Percentiles rank a stretch among this genome's conserved stretches.
Evolutionary conservation across 2,888 invertebrate species (phyloP).

Genomic region (Pristionchus fissidentatus): DNA sequence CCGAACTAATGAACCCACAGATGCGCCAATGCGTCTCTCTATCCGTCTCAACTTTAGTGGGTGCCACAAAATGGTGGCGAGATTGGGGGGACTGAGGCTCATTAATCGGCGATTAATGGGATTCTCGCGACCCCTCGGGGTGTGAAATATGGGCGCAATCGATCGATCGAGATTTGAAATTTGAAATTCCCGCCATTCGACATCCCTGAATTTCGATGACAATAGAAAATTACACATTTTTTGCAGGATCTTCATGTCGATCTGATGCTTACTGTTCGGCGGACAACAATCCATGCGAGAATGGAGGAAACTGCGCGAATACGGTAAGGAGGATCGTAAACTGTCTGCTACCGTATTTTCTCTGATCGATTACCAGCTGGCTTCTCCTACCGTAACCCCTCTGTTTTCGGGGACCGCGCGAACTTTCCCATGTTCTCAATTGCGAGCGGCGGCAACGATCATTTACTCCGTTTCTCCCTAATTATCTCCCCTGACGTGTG

Average conservation of each 20-base stretch:
- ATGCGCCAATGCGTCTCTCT: conserved; percentile 12
- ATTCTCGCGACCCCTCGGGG: background rate
- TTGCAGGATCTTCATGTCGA: conserved; percentile 39
- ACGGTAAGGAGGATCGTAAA: no score
- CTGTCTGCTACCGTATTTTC: background rate
- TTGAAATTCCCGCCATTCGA: background rate
- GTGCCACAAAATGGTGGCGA: conserved; percentile 4
- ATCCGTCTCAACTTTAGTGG: conserved; percentile 34
- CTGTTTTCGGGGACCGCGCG: background rate
- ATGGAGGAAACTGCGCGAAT: conserved; percentile 36
- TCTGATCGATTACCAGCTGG: background rate
- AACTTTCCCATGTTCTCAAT: conserved; percentile 47
- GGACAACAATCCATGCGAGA: background rate
- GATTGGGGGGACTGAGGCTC: background rate
- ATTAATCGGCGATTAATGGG: conserved; percentile 27
- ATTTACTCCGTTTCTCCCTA: conserved; percentile 25
- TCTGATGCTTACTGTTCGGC: background rate
- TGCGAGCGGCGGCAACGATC: background rate
- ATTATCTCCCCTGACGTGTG: conserved; percentile 12
- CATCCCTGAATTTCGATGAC: background rate
- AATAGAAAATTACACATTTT: background rate
- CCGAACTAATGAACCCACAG: conserved; percentile 9
- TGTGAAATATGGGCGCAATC: background rate
- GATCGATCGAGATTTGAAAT: background rate
- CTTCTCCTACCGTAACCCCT: conserved; percentile 1